Base-by-base conservation (phyloP, 2,888 invertebrate species). In the Folsomia manolachei region DNA sequence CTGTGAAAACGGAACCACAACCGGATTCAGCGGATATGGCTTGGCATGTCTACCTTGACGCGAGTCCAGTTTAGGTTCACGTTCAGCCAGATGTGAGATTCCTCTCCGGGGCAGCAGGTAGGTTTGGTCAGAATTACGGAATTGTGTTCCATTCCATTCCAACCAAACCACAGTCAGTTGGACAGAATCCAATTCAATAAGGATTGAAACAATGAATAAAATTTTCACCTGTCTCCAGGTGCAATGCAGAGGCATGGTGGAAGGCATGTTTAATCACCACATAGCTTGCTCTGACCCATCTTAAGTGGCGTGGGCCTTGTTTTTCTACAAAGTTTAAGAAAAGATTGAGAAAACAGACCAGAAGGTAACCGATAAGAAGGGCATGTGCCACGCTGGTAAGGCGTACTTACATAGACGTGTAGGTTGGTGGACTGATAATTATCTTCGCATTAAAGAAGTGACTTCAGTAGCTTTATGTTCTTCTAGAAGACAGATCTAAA, bases 371-470 rank as follows among this genome's bases (percentile, higher is more conserved):
- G 56, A 56, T 14, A n/a, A 56, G 19, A 19, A 56, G 18, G 56
- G 56, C 56, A 56, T 56, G 56, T 56, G 56, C 56, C n/a, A 39
- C 39, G 14, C n/a, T n/a, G n/a, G n/a, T n/a, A n/a, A n/a, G n/a
- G n/a, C n/a, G n/a, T n/a, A n/a, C n/a, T n/a, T n/a, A n/a, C n/a
- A n/a, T n/a, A n/a, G n/a, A n/a, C n/a, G n/a, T n/a, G n/a, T n/a
- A n/a, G n/a, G n/a, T n/a, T n/a, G 14, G 39, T 14, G 14, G 39
- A 39, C 4, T 39, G 39, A 9, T 39, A 39, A 39, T 39, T 14
- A 39, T 39, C 4, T 9, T 39, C 7, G 39, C 39, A 14, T 39
- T 39, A 39, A 4, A 39, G 4, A 39, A 39, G 7, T 39, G 7
- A 39, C 14, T 39, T 14, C 7, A 39, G 39, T 39, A 14, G 39